These are phyloP conservation scores for Pristionchus pacificus DNA, from an alignment of 1,140 invertebrate species.

Conservation along the genomic window DNA sequence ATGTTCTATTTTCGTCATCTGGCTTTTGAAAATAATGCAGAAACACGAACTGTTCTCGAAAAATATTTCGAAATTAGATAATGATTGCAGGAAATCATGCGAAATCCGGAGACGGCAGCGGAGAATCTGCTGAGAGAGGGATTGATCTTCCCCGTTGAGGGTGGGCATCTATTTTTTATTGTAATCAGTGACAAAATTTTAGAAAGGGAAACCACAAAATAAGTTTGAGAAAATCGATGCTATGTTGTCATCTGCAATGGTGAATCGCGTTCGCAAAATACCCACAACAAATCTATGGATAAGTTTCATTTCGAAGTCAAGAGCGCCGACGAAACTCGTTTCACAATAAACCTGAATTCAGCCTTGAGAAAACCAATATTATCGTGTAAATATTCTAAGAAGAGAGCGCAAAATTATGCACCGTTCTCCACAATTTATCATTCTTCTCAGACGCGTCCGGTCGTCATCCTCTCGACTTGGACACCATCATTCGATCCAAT, in stretches of 20 bases:
- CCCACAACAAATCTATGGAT: slow-evolving; percentile 8
- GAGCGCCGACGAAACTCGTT: neutral
- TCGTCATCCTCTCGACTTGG: slow-evolving; percentile 36
- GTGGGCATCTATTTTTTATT: too few relatives aligned
- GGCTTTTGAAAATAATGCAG: too few relatives aligned
- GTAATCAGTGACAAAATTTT: too few relatives aligned
- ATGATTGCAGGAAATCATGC: slow-evolving; percentile 53
- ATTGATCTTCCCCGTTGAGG: slow-evolving; percentile 45
- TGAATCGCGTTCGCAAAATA: slow-evolving; percentile 3
- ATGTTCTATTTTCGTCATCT: too few relatives aligned
- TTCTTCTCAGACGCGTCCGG: slow-evolving; percentile 44
- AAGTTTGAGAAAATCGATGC: slow-evolving; percentile 4
- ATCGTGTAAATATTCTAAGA: neutral
- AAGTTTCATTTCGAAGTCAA: slow-evolving; percentile 2
- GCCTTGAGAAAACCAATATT: slow-evolving; percentile 1
- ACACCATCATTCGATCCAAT: slow-evolving; percentile 52
- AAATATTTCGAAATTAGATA: too few relatives aligned
- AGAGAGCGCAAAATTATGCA: slow-evolving; percentile 1
- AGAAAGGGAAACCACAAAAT: neutral
- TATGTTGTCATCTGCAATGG: neutral
- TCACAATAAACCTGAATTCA: slow-evolving; percentile 28
- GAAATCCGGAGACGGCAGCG: slow-evolving; percentile 45
- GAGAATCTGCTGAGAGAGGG: slow-evolving; percentile 50
- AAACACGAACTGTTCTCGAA: too few relatives aligned
- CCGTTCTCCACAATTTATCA: neutral